phyloP scores from a whole-genome alignment of 2,113 vertebrate genomes.

The Phalacrocorax pelagicus region DNA sequence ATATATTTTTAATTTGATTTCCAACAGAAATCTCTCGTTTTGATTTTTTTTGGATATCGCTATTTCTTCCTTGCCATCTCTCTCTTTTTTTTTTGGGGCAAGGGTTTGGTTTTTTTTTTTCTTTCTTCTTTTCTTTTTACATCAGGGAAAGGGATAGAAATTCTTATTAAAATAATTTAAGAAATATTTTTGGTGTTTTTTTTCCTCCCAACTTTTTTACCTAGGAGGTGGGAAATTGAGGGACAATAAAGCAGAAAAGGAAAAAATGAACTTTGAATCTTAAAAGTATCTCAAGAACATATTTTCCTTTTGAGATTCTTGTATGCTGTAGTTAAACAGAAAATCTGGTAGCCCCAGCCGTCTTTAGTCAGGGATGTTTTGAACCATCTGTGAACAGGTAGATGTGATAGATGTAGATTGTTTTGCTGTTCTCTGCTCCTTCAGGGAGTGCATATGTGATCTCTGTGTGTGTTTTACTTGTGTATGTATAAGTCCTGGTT shows the following conservation, averaged over 20 bases:
- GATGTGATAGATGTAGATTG: neutral
- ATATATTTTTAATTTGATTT: neutral
- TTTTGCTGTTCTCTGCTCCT: neutral
- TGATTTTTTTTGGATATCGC: neutral
- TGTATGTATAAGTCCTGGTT: too few species aligned
- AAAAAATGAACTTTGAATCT: neutral
- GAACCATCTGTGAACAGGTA: neutral
- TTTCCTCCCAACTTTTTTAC: neutral
- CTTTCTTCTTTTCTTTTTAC: neutral
- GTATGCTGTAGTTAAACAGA: neutral
- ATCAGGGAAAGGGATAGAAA: neutral
- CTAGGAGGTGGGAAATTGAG: neutral
- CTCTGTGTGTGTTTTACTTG: neutral
- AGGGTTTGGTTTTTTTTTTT: too few species aligned
- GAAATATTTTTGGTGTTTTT: neutral
- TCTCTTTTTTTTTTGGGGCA: neutral
- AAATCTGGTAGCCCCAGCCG: neutral
- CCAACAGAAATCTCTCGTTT: neutral
- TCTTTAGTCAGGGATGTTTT: neutral
- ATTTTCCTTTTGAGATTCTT: neutral
- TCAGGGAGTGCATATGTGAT: neutral
- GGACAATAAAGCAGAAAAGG: neutral
- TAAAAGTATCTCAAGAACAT: neutral
- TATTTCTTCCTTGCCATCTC: neutral
- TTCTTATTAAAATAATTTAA: neutral